phyloP scores from a whole-genome alignment of 2,113 vertebrate species.

The Equus quagga region DNA sequence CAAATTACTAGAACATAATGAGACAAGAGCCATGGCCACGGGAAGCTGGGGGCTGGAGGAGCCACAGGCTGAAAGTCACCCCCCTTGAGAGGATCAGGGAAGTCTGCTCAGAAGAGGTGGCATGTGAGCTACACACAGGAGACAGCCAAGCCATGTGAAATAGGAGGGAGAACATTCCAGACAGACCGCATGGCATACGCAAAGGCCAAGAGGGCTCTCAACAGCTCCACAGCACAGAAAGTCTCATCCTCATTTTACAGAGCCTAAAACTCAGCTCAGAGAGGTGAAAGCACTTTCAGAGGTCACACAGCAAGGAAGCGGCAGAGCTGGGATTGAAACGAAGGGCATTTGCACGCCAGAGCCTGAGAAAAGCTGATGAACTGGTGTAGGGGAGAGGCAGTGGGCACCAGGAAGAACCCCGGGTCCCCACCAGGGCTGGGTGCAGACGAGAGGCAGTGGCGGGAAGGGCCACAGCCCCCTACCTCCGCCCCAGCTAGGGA shows the following conservation, averaged over 20 bases:
- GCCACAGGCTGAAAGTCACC: background rate
- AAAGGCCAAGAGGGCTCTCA: background rate
- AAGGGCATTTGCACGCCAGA: background rate
- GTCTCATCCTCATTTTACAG: background rate
- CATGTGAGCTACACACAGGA: background rate
- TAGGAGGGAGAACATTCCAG: background rate
- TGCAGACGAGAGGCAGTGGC: background rate
- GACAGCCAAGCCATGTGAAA: background rate
- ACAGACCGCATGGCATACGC: background rate
- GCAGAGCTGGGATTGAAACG: background rate
- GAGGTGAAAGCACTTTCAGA: background rate
- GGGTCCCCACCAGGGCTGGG: background rate
- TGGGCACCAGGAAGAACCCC: background rate
- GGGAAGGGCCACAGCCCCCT: background rate
- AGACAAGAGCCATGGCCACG: background rate
- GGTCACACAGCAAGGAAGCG: background rate
- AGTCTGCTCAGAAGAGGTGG: background rate
- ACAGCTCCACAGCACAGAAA: background rate
- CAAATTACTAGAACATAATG: background rate
- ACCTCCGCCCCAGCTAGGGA: slow-evolving; percentile 42
- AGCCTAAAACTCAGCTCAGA: slow-evolving; percentile 32
- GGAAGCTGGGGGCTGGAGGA: background rate
- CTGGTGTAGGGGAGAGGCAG: background rate
- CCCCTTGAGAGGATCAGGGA: background rate
- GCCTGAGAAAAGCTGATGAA: background rate